Evolutionary conservation across 2,113 vertebrate genomes (phyloP).

Genomic region (Cynoglossus semilaevis): DNA sequence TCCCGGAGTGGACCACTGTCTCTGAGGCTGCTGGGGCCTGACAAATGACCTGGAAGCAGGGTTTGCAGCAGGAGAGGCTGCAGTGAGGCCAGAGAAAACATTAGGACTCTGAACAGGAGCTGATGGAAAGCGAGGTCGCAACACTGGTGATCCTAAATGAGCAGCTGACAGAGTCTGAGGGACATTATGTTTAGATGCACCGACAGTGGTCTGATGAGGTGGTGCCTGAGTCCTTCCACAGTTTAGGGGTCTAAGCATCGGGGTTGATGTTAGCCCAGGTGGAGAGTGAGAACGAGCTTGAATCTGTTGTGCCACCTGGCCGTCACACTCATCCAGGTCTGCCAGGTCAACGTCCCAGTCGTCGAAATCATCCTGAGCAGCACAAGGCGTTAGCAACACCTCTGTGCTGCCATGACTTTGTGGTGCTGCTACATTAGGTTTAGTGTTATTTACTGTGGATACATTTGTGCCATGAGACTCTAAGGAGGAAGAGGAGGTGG

Average conservation of each 20-base stretch:
- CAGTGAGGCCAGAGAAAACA: slow-evolving; percentile 8
- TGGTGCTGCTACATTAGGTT: slow-evolving; percentile 5
- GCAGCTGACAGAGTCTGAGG: background rate
- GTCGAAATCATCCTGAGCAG: slow-evolving; percentile 74
- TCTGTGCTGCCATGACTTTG: background rate
- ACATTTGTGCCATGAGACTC: background rate
- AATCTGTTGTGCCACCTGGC: slow-evolving; percentile 16
- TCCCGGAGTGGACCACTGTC: slow-evolving; percentile 9
- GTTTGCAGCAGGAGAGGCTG: slow-evolving; percentile 7
- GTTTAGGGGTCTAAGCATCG: slow-evolving; percentile 41
- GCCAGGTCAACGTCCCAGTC: slow-evolving; percentile 79
- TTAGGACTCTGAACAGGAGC: slow-evolving; percentile 27
- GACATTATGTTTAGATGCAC: slow-evolving; percentile 1
- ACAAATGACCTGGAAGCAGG: slow-evolving; percentile 30
- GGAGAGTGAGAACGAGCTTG: slow-evolving; percentile 7
- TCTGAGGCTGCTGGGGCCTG: slow-evolving; percentile 34
- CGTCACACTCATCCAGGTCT: slow-evolving; percentile 72
- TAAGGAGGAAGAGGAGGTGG: slow-evolving; percentile 11
- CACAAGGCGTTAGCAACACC: slow-evolving; percentile 5
- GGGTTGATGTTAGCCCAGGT: slow-evolving; percentile 27
- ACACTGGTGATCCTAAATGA: slow-evolving; percentile 1
- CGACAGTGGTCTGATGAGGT: background rate
- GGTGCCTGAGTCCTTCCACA: slow-evolving; percentile 2
- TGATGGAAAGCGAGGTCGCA: background rate
- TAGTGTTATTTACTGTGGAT: background rate